Evolutionary conservation across 2,888 invertebrate genomes (phyloP).

Genomic region (Cryptosula pallasiana): DNA sequence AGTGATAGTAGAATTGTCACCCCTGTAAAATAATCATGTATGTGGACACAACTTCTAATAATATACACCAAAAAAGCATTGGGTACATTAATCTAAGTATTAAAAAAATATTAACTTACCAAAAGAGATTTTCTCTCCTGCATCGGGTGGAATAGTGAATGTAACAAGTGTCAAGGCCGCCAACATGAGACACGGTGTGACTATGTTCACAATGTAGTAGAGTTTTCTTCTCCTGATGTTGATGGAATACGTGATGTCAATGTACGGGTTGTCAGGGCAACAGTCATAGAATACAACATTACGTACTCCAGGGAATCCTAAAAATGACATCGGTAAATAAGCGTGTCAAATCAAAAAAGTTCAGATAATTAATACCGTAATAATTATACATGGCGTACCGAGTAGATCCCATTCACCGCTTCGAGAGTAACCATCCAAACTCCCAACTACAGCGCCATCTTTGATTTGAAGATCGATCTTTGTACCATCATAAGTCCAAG

Average conservation of each 20-base stretch:
- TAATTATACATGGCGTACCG: slow-evolving; percentile 75
- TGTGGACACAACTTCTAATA: too few species aligned
- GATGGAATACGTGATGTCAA: slow-evolving; percentile 94
- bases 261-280: slow-evolving; percentile 70
- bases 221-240: slow-evolving; percentile 92
- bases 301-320: slow-evolving; percentile 49
- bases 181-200: slow-evolving; percentile 97
- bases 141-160: slow-evolving; percentile 97
- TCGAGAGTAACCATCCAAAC: slow-evolving; percentile 79
- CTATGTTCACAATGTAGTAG: slow-evolving; percentile 99
- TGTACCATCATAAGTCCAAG: slow-evolving; percentile 93
- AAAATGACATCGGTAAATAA: too few species aligned
- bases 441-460: slow-evolving; percentile 77
- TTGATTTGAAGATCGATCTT: slow-evolving; percentile 84
- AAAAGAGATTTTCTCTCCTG: slow-evolving; percentile 96
- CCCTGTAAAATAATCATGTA: slow-evolving; percentile 62
- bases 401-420: slow-evolving; percentile 99
- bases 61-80: too few species aligned
- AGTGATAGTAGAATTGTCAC: slow-evolving; percentile 94
- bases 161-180: slow-evolving; percentile 97
- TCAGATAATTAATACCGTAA: too few species aligned
- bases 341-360: too few species aligned
- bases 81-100: too few species aligned
- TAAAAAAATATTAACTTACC: slow-evolving; percentile 66
- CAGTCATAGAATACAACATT: slow-evolving; percentile 60